phyloP scores from a whole-genome alignment of 2,797 vertebrate species.

The Hephaestus fuliginosus region DNA sequence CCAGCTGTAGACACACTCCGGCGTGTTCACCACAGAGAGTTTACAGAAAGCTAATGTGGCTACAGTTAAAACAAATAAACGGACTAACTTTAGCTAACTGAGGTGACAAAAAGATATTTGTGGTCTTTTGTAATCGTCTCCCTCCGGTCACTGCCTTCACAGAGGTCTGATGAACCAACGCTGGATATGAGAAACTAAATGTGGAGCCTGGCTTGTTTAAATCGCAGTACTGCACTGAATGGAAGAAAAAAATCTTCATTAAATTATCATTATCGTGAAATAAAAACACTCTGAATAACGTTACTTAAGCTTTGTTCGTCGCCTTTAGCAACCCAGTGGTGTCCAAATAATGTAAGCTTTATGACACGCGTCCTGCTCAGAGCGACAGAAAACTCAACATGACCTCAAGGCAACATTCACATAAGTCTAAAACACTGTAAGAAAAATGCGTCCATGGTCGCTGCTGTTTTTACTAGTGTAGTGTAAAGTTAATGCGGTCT shows the following conservation, averaged over 20 bases:
- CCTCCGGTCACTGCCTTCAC: background rate
- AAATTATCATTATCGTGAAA: background rate
- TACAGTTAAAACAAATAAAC: background rate
- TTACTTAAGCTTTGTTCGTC: constrained; percentile 58
- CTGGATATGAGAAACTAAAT: background rate
- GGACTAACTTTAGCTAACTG: accelerated
- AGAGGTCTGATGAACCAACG: background rate
- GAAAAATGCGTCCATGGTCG: background rate
- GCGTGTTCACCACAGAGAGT: background rate
- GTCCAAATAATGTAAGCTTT: constrained; percentile 16
- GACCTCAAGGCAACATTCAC: background rate
- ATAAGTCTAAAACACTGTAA: background rate
- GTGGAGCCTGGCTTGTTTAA: background rate
- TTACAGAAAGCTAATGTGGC: background rate
- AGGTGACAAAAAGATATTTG: background rate
- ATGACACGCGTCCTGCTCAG: background rate
- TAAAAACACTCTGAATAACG: background rate
- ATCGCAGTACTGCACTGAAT: background rate
- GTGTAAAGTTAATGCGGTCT: constrained; percentile 78
- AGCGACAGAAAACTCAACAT: background rate
- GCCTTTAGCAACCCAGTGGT: constrained; percentile 21
- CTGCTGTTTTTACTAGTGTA: constrained; percentile 28
- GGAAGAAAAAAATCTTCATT: background rate
- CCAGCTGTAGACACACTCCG: too few species aligned
- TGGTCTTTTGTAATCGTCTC: background rate